Evolutionary conservation across 1,140 invertebrate species (phyloP), one percentile per base, ranked within the genome.

Genomic region (Stegodyphus dumicola): DNA sequence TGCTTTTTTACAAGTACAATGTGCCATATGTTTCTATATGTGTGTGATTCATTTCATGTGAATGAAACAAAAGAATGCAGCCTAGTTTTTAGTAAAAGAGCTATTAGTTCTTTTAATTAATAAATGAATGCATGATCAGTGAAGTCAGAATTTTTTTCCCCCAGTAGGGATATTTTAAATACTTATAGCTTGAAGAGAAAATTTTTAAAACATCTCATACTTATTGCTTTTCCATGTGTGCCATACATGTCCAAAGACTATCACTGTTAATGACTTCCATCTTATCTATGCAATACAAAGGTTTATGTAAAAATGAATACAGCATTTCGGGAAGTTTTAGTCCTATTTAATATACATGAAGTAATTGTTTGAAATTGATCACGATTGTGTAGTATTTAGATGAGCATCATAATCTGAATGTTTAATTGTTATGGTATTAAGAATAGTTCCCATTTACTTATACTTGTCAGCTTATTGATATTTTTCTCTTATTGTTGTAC

Each of bases 401-500:
- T 15, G 56, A 33, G 33, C 33, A 33, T 33, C 56, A 9, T 60
- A 9, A 60, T 60, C 9, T 60, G 15, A 60, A 60, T 60, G 56
- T 60, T 60, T 60, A 60, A 33, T 33, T 33, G 33, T 33, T 60
- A 60, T 60, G 9, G 15, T 60, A 60, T 60, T 60, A 5, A 60
- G 18, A 75, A 75, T 56, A 56, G 53, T 56, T 48, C 52, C 52
- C 33, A 33, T 66, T 81, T 54, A 33, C 33, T 73, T 79, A 65
- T 54, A 33, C 33, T 73, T 79, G 77, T 73, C 67, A 73, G 69
- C 67, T 60, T 60, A 11, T 60, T 54, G 56, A 33, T 33, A 78
- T 71, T 7, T 75, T 66, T 54, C 67, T 7, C 53, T 65, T 64
- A 73, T 64, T 67, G 78, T 80, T 80, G 56, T 60, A 33, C 33